phyloP scores from a whole-genome alignment of 2,888 invertebrate species.

The Dolichopus griseipennis region DNA sequence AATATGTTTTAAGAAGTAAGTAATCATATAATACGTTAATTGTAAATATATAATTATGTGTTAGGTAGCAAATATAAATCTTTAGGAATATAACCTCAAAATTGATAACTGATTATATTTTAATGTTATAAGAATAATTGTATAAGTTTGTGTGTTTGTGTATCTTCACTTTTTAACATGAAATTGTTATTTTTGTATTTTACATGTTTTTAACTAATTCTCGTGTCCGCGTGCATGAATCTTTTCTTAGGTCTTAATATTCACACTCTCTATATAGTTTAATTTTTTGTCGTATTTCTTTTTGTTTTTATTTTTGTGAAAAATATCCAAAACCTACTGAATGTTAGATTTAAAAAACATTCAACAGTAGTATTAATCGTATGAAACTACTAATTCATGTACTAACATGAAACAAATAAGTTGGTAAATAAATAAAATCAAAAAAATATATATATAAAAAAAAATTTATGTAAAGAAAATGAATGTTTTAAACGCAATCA shows the following conservation, averaged over 20 bases:
- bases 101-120: background rate
- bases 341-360: background rate
- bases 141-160: background rate
- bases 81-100: background rate
- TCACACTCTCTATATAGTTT: background rate
- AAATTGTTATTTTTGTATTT: background rate
- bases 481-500: conserved; percentile 22
- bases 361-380: background rate
- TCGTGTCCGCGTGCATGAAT: conserved; percentile 19
- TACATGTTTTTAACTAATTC: conserved; percentile 4
- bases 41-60: no score
- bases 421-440: background rate
- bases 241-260: background rate
- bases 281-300: no score
- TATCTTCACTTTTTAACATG: background rate
- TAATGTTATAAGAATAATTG: background rate
- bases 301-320: background rate
- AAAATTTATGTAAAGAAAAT: conserved; percentile 13
- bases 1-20: no score
- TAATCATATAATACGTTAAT: no score
- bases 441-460: background rate
- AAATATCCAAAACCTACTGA: background rate
- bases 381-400: no score
- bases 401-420: no score
- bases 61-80: background rate